phyloP scores from a whole-genome alignment of 2,797 vertebrate genomes.

The Neosilurus hyrtlii region DNA sequence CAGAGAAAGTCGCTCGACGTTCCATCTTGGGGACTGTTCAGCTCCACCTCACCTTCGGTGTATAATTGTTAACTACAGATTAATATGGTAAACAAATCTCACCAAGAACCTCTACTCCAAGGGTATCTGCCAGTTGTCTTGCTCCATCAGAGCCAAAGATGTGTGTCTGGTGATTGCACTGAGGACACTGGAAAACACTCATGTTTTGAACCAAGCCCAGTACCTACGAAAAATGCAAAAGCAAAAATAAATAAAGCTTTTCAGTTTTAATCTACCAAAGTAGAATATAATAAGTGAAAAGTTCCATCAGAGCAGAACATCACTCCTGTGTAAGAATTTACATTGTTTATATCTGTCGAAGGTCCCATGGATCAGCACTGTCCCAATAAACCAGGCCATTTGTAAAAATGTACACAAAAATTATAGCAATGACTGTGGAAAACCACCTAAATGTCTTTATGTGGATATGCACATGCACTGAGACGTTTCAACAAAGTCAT shows the following conservation, averaged over 20 bases:
- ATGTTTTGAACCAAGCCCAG: constrained; percentile 96
- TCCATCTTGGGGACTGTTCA: too few relatives aligned
- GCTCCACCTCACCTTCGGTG: too few relatives aligned
- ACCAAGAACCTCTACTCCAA: constrained; percentile 85
- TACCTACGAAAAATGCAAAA: constrained; percentile 71
- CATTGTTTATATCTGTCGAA: background rate
- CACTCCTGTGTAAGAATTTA: background rate
- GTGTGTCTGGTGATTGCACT: constrained; percentile 88
- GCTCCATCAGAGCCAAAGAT: constrained; percentile 92
- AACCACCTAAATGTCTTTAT: background rate
- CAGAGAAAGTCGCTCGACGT: too few relatives aligned
- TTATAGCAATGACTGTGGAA: background rate
- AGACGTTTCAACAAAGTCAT: background rate
- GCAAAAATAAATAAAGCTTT: background rate
- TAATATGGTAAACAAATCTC: constrained; percentile 31
- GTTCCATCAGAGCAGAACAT: background rate
- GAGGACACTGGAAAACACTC: constrained; percentile 96
- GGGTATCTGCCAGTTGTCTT: constrained; percentile 76
- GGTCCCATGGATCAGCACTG: background rate
- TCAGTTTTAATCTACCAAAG: background rate
- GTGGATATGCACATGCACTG: background rate
- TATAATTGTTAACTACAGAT: too few relatives aligned
- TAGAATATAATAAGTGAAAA: too few relatives aligned
- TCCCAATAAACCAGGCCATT: background rate
- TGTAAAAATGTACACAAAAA: background rate